phyloP scores from a whole-genome alignment of 1,140 invertebrate species.

The Tetragnatha versicolor region DNA sequence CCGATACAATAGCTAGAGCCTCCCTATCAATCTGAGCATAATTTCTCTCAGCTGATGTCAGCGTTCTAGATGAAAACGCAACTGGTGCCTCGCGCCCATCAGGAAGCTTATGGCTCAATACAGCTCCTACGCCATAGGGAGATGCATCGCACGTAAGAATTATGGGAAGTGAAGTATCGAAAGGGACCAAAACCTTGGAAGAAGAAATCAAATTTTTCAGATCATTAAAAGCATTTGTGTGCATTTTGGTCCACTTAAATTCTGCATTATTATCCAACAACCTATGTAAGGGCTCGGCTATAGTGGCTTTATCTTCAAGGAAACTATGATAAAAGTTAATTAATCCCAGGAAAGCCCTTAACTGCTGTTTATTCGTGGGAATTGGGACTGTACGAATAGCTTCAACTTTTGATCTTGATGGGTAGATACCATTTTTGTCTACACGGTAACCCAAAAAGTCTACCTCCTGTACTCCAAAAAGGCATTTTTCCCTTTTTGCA shows the following conservation, averaged over 20 bases:
- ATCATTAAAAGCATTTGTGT: neutral
- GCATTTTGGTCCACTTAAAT: neutral
- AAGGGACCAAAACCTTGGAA: neutral
- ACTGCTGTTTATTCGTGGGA: neutral
- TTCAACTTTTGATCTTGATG: neutral
- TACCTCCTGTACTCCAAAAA: neutral
- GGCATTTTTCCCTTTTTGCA: constrained; percentile 9
- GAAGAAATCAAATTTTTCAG: neutral
- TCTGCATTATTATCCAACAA: constrained; percentile 53
- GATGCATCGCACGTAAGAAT: constrained; percentile 62
- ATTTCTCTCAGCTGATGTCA: constrained; percentile 65
- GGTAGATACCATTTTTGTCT: neutral
- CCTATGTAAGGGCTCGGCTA: constrained; percentile 62
- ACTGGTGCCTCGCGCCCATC: constrained; percentile 64
- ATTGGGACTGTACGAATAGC: constrained; percentile 19
- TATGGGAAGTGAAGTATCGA: neutral
- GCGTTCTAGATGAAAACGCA: constrained; percentile 63
- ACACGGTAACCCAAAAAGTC: neutral
- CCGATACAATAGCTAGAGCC: constrained; percentile 64
- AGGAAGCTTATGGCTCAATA: constrained; percentile 62
- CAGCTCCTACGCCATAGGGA: constrained; percentile 64
- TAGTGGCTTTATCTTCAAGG: constrained; percentile 61
- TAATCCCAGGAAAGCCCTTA: constrained; percentile 20
- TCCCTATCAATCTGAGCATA: constrained; percentile 70
- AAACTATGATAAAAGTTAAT: constrained; percentile 65